Evolutionary conservation across 1,140 invertebrate genomes (phyloP).

Genomic region (Ectropis grisescens): DNA sequence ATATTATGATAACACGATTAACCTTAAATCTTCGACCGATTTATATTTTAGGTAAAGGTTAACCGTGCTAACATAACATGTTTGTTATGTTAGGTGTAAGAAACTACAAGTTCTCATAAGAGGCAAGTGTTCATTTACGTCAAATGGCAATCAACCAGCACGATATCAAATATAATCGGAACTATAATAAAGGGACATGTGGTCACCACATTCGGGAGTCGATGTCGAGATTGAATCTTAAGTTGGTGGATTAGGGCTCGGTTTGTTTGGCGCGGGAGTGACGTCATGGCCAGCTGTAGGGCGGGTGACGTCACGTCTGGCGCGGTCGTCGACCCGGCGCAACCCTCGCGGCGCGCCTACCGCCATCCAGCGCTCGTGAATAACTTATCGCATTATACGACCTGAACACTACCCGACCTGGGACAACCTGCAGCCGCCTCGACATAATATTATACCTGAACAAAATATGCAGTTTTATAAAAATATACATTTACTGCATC

Average conservation of each 20-base stretch:
- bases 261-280: slow-evolving; percentile 38
- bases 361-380: slow-evolving; percentile 39
- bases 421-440: slow-evolving; percentile 42
- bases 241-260: slow-evolving; percentile 26
- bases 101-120: too few relatives aligned
- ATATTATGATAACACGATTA: too few relatives aligned
- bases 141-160: slow-evolving; percentile 39
- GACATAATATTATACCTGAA: background rate
- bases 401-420: slow-evolving; percentile 45
- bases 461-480: too few relatives aligned
- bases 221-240: slow-evolving; percentile 40
- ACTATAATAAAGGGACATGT: slow-evolving; percentile 31
- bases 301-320: slow-evolving; percentile 50
- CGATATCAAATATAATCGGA: slow-evolving; percentile 42
- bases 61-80: too few relatives aligned
- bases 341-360: slow-evolving; percentile 33
- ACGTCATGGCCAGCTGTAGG: slow-evolving; percentile 64
- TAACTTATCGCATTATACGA: slow-evolving; percentile 44
- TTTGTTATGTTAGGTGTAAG: too few relatives aligned
- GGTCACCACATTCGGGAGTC: slow-evolving; percentile 32
- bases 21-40: too few relatives aligned
- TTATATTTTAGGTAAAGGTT: too few relatives aligned
- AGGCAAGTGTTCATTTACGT: too few relatives aligned
- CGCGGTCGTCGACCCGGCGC: slow-evolving; percentile 45
- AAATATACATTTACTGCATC: too few relatives aligned